Evolutionary conservation across 2,113 vertebrate genomes (phyloP), one percentile per base, ranked within the genome.

Genomic region (Dipodomys merriami): DNA sequence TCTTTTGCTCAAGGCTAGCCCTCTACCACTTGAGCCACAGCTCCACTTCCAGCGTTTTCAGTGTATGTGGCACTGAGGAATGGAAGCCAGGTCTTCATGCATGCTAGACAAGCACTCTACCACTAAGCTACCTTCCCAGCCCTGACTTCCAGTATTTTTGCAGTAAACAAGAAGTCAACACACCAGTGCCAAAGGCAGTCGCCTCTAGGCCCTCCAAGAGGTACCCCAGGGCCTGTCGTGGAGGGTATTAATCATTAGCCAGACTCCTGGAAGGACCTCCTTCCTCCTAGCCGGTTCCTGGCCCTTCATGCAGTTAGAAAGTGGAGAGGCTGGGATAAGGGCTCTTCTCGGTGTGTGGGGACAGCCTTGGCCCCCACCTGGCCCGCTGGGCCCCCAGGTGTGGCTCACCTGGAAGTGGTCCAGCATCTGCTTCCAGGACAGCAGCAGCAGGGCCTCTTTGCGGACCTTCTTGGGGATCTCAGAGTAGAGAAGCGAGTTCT

Each of bases 371-470:
- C 16, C 12, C 53, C 53, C 53, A 18, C 53, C 53, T 19, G 49
- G 13, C 53, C 53, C 15, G 16, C 79, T 2, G 12, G 22, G n/a
- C 19, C 65, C 30, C 30, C 7, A 1, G 7, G 16, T 33, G 1
- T 0, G 12, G 44, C 2, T 3, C 78, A 99, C 99, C 99, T 99
- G 99, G 93, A 99, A 99, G 95, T 99, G 99, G 98, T 99, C 99
- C 96, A 99, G 98, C 99, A 99, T 99, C 98, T 99, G 99, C 91
- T 99, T 99, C 99, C 99, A 99, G 0, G 99, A 99, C 97, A 99
- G 97, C 94, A 99, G 98, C 81, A 99, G 97, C 83, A 99, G 97
- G 27, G 99, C 98, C 97, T 99, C 99, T 96, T 99, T 99, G 85
- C 99, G 98, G 74, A 99, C 98, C 98, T 99, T 99, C 98, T 98